Base-by-base conservation (phyloP, 1,140 invertebrate genomes). In the Ericerus pela region DNA sequence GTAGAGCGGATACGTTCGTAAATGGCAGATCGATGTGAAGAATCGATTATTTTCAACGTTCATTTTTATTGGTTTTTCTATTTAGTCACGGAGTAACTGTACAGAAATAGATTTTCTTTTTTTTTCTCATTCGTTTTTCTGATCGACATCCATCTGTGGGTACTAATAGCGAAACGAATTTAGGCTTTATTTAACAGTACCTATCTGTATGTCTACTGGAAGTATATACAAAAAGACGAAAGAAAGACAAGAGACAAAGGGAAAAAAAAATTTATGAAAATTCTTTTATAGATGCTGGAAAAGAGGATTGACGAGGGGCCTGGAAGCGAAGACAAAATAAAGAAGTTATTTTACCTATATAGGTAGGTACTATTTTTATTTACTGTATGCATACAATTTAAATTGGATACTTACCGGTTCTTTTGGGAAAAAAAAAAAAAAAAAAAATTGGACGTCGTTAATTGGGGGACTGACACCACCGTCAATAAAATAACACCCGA, bases 1-100 rank as follows among this genome's bases (percentile, higher is more conserved):
- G 8, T n/a, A n/a, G 10, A 47, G 26, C 41, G 41, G 41, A 47
- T 47, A 24, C 41, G 20, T 47, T 18, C 14, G 41, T 47, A 47
- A 8, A 33, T n/a, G n/a, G n/a, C 8, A 33, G 30, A 33, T 33
- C 8, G 30, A 33, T 33, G 30, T 47, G 20, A 24, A 47, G 41
- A 47, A 47, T 47, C 16, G 41, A 47, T 47, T 47, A 47, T 24
- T 18, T 20, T 47, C 41, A 14, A 47, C 12, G 26, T 47, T 47
- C 41, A 47, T 47, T 47, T 47, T 47, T 47, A 24, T 47, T 47
- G 41, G 41, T 47, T 47, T 47, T 47, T 47, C 20, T 3, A 47
- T 47, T 47, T 47, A 47, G 41, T 47, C 41, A 47, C 41, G 41
- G 41, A 20, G 20, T 3, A 47, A 24, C 20, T 24, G 41, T 47